These are phyloP conservation scores for Morone chrysops DNA, from an alignment of 2,113 vertebrate genomes.

Conservation along the genomic window DNA sequence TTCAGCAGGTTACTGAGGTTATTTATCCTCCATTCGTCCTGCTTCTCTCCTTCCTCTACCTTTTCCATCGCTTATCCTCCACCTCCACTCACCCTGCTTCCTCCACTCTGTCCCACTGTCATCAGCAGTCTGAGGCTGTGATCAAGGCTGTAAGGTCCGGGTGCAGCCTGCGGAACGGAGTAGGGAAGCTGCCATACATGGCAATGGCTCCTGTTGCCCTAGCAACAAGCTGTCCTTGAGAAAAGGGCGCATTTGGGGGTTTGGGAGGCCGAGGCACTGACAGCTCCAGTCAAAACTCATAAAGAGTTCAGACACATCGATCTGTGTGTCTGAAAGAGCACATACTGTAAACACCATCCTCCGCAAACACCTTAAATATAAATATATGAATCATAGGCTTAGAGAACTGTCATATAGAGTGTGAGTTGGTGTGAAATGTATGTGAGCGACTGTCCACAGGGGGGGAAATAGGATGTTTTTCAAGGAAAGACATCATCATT, in stretches of 20 bases:
- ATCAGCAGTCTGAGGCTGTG: conserved; percentile 73
- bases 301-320: conserved; percentile 55
- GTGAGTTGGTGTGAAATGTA: conserved; percentile 10
- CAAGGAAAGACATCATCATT: neutral
- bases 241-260: conserved; percentile 64
- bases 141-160: conserved; percentile 61
- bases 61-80: conserved; percentile 28
- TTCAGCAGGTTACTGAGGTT: conserved; percentile 38
- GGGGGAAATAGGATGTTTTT: neutral
- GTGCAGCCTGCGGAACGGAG: conserved; percentile 74
- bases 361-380: conserved; percentile 36
- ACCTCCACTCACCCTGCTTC: conserved; percentile 13
- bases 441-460: conserved; percentile 5
- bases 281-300: conserved; percentile 67
- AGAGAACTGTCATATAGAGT: conserved; percentile 10
- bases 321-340: conserved; percentile 18
- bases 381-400: conserved; percentile 29
- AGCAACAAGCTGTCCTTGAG: conserved; percentile 78
- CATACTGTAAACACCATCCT: conserved; percentile 37
- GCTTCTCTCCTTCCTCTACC: conserved; percentile 19
- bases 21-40: conserved; percentile 46
- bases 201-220: conserved; percentile 75
- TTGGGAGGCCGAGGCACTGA: conserved; percentile 52
- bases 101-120: conserved; percentile 50
- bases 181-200: conserved; percentile 70